Evolutionary conservation across 2,888 invertebrate species (phyloP).

Genomic region (Trissonchulus sp.): DNA sequence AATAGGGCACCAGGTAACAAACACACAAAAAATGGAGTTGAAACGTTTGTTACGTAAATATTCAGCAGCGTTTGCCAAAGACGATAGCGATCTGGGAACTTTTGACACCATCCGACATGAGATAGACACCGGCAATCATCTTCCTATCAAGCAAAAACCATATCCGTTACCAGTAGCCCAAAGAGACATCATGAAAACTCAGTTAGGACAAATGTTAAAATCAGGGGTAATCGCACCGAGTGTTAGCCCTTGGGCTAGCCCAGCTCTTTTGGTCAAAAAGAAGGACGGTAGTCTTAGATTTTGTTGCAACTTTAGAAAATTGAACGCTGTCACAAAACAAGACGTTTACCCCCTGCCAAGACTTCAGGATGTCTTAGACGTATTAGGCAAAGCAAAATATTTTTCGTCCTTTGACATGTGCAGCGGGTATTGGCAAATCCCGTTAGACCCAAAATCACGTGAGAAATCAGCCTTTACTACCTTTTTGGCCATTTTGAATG

Average conservation of each 20-base stretch:
- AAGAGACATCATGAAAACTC: background rate
- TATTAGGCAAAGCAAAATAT: background rate
- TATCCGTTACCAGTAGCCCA: background rate
- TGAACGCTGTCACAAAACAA: background rate
- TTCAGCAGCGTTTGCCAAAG: background rate
- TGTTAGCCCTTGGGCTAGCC: background rate
- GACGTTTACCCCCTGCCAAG: background rate
- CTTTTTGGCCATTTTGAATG: background rate
- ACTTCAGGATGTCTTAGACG: background rate
- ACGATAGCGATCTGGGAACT: background rate
- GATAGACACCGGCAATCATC: background rate
- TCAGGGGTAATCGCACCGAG: background rate
- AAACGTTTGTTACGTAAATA: background rate
- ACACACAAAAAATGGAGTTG: background rate
- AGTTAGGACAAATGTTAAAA: background rate
- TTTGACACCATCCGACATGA: background rate
- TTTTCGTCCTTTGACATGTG: background rate
- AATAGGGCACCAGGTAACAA: too few relatives aligned
- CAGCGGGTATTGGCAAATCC: background rate
- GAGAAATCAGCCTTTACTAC: background rate
- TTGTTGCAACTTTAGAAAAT: background rate
- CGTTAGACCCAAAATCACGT: background rate
- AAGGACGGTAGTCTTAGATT: background rate
- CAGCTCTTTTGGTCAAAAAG: background rate
- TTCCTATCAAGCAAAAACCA: background rate